Conservation (phyloP, 2,113 vertebrate species). For the Dasyurus viverrinus region DNA sequence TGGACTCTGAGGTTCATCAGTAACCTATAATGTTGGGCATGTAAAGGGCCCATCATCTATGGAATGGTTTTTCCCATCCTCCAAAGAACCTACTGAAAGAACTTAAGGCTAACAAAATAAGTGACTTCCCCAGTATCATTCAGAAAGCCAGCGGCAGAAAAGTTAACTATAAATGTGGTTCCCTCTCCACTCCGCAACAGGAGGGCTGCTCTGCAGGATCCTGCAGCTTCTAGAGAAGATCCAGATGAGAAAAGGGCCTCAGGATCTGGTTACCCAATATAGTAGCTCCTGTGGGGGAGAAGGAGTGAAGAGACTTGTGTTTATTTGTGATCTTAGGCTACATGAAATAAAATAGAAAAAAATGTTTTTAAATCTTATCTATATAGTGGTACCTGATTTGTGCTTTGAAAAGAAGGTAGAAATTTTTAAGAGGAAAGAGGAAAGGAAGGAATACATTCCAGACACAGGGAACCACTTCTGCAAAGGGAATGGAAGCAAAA, state of each 20-base stretch:
- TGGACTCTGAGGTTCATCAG: background rate
- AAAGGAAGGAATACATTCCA: background rate
- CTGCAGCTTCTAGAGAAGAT: background rate
- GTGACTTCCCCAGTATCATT: background rate
- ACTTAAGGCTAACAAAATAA: background rate
- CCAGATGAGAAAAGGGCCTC: background rate
- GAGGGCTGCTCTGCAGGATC: background rate
- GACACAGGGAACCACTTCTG: background rate
- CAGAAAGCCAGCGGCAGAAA: background rate
- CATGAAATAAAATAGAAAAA: background rate
- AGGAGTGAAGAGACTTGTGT: background rate
- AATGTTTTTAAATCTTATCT: background rate
- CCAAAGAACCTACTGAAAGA: background rate
- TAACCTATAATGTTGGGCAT: background rate
- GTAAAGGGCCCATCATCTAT: background rate
- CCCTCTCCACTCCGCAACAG: too few relatives aligned
- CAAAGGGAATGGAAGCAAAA: background rate
- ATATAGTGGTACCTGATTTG: background rate
- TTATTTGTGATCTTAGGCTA: background rate
- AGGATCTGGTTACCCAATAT: background rate
- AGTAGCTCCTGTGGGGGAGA: background rate
- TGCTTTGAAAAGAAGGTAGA: background rate
- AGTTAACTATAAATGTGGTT: background rate
- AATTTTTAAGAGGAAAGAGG: background rate
- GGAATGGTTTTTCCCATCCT: background rate